phyloP scores from a whole-genome alignment of 1,140 invertebrate genomes.

The Luehdorfia chinensis region DNA sequence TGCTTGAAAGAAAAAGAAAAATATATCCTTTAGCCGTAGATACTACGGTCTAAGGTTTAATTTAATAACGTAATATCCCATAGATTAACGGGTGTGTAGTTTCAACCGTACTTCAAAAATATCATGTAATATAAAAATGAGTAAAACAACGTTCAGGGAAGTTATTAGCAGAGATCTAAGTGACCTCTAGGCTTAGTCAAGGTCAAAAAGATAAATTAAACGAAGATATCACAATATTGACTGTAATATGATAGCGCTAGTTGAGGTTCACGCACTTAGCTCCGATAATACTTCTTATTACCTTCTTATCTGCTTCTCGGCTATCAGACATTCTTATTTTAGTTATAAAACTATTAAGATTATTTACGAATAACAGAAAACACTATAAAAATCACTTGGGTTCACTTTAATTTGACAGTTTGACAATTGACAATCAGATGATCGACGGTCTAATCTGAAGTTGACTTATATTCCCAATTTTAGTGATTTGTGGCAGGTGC shows the following conservation, averaged over 20 bases:
- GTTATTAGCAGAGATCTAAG: background rate
- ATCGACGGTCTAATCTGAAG: no score
- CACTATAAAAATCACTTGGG: slow-evolving; percentile 8
- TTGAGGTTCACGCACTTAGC: slow-evolving; percentile 10
- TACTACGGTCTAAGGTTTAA: no score
- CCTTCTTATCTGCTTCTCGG: slow-evolving; percentile 38
- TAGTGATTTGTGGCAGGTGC: no score
- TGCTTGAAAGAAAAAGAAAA: no score
- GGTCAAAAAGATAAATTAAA: slow-evolving; percentile 23
- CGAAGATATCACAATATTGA: slow-evolving; percentile 19
- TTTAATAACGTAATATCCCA: no score
- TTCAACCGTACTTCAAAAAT: no score
- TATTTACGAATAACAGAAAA: slow-evolving; percentile 8
- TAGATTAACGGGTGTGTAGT: no score
- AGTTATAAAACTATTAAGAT: slow-evolving; percentile 16
- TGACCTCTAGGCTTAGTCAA: slow-evolving; percentile 11
- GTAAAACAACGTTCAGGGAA: background rate
- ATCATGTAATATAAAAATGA: background rate
- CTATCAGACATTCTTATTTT: slow-evolving; percentile 30
- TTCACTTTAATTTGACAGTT: no score
- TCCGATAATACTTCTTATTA: slow-evolving; percentile 28
- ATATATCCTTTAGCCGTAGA: no score
- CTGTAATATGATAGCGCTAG: slow-evolving; percentile 7
- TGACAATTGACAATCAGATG: slow-evolving; percentile 8
- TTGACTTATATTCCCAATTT: no score